Percentiles rank a stretch among this genome's conserved stretches.
These are phyloP conservation scores for Antheraea yamamai DNA, from an alignment of 2,888 invertebrate species.

Conservation along the genomic window DNA sequence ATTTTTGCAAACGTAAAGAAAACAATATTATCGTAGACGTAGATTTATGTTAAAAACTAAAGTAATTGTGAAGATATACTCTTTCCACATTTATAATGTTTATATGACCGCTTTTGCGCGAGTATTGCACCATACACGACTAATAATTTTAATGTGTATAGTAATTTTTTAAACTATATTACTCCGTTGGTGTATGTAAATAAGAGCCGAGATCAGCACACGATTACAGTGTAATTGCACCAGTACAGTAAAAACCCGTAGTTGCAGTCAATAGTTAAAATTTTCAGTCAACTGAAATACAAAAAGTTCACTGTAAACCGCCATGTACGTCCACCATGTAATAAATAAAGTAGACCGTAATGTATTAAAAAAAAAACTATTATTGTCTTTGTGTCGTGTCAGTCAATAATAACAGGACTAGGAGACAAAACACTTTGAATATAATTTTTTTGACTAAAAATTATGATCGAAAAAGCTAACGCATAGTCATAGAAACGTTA, in stretches of 20 bases:
- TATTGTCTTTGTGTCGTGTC: slow-evolving; percentile 33
- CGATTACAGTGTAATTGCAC: slow-evolving; percentile 22
- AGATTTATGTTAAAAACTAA: not conserved
- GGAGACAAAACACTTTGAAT: slow-evolving; percentile 34
- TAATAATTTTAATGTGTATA: not conserved
- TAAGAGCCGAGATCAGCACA: slow-evolving; percentile 21
- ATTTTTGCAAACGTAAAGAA: no score
- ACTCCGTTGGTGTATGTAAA: slow-evolving; percentile 11
- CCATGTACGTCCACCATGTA: slow-evolving; percentile 24
- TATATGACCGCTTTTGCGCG: not conserved
- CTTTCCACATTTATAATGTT: slow-evolving; percentile 1
- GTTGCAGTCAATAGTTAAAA: slow-evolving; percentile 42
- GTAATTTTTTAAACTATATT: not conserved
- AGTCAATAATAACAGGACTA: slow-evolving; percentile 32
- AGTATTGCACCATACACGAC: not conserved
- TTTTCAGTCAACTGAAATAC: slow-evolving; percentile 35
- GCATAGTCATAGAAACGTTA: slow-evolving; percentile 40
- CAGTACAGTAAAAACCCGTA: slow-evolving; percentile 51
- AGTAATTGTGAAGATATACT: not conserved
- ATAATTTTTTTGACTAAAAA: slow-evolving; percentile 36
- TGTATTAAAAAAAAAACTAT: slow-evolving; percentile 30
- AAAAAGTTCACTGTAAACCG: slow-evolving; percentile 39
- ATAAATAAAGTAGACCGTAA: slow-evolving; percentile 14
- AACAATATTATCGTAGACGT: not conserved
- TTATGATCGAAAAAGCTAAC: slow-evolving; percentile 42